Evolutionary conservation across 1,140 invertebrate genomes (phyloP).

Genomic region (Coenobita brevimanus): DNA sequence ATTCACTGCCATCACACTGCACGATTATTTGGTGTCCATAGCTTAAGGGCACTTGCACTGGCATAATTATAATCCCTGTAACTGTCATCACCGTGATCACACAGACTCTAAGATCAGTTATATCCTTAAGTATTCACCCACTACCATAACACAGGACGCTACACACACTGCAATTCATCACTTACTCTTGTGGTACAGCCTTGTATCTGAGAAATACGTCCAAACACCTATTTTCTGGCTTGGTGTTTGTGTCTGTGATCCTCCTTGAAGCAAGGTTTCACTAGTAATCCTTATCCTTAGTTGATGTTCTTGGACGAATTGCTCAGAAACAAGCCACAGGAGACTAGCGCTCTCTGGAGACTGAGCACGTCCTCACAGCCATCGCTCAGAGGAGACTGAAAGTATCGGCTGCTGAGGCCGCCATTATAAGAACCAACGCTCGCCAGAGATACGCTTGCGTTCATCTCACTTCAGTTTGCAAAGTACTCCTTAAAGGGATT

Average conservation of each 20-base stretch:
- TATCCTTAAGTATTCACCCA: too few species aligned
- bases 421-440: constrained; percentile 42
- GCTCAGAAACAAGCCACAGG: constrained; percentile 45
- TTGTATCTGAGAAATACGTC: constrained; percentile 20
- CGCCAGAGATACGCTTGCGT: neutral
- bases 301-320: constrained; percentile 14
- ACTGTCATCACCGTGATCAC: too few species aligned
- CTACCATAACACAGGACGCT: too few species aligned
- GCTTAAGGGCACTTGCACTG: too few species aligned
- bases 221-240: neutral
- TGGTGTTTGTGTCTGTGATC: neutral
- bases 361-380: constrained; percentile 42
- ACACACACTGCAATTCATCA: neutral
- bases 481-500: too few species aligned
- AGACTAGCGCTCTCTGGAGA: constrained; percentile 59
- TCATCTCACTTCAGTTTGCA: neutral
- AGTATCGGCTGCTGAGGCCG: neutral
- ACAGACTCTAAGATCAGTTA: too few species aligned
- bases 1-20: too few species aligned
- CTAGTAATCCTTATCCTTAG: constrained; percentile 13
- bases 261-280: constrained; percentile 2
- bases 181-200: neutral
- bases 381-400: constrained; percentile 50
- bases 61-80: too few species aligned
- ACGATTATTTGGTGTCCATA: too few species aligned